phyloP scores from a whole-genome alignment of 2,797 vertebrate species.

The Cichlasoma orientale region DNA sequence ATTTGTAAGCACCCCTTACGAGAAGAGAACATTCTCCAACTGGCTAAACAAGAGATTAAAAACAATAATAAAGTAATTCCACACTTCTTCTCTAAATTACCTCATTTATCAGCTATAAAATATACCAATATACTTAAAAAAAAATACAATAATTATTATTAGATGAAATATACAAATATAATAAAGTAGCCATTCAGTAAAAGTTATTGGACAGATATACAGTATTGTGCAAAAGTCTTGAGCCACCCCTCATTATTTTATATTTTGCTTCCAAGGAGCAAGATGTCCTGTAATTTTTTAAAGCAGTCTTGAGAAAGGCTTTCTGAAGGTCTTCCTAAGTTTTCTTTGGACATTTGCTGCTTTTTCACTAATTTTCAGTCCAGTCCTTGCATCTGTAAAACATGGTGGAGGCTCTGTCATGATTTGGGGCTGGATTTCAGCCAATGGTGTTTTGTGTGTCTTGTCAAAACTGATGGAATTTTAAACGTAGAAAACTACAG shows the following conservation, averaged over 20 bases:
- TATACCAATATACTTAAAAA: not conserved
- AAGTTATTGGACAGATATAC: not conserved
- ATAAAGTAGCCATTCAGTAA: not conserved
- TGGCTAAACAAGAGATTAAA: not conserved
- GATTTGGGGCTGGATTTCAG: too few species aligned
- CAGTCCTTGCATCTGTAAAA: not conserved
- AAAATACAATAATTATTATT: not conserved
- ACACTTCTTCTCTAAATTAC: not conserved
- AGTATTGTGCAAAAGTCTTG: not conserved
- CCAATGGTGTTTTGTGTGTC: too few species aligned
- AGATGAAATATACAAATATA: slow-evolving; percentile 4
- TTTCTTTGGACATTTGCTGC: not conserved
- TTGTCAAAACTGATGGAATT: too few species aligned
- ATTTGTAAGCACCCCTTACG: slow-evolving; percentile 3
- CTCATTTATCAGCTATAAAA: not conserved
- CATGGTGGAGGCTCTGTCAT: too few species aligned
- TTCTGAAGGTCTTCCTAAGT: not conserved
- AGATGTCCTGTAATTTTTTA: not conserved
- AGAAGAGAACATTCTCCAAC: not conserved
- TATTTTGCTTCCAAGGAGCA: too few species aligned
- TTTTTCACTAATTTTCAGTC: not conserved
- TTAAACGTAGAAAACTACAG: too few species aligned
- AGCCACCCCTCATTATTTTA: not conserved
- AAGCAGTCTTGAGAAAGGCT: not conserved
- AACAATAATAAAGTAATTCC: not conserved